A percentile compares a stretch with the other conserved stretches of the same genome.
Conservation (phyloP, 2,797 vertebrate species). For the Linurgus olivaceus region DNA sequence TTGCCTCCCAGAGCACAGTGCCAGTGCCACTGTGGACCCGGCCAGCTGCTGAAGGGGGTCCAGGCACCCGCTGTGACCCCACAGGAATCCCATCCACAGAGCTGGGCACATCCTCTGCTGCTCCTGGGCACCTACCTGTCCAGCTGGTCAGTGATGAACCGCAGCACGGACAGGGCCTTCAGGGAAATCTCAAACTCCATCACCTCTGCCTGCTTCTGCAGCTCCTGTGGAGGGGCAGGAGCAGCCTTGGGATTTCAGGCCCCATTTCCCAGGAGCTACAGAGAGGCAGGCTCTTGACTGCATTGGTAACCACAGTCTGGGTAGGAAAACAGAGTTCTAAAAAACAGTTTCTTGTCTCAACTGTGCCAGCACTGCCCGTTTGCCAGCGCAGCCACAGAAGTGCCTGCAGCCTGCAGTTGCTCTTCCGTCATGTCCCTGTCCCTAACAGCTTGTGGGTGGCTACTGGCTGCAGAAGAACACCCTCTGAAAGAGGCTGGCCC, state of each 20-base stretch:
- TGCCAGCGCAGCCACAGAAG: not conserved
- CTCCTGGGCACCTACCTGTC: constrained; percentile 79
- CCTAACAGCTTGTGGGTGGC: rapidly evolving
- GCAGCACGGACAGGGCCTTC: constrained; percentile 89
- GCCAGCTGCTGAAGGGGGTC: not conserved
- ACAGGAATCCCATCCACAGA: rapidly evolving
- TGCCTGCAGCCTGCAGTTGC: not conserved
- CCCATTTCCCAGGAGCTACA: not conserved
- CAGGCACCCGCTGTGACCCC: not conserved
- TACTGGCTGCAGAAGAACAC: not conserved
- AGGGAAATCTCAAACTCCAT: constrained; percentile 93
- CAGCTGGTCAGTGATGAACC: constrained; percentile 89
- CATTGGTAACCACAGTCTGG: not conserved
- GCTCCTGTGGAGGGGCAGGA: constrained; percentile 75
- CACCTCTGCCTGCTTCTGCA: constrained; percentile 80
- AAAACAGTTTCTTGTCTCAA: not conserved
- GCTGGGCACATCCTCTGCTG: not conserved
- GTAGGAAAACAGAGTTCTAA: not conserved
- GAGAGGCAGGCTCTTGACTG: not conserved
- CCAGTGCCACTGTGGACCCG: not conserved
- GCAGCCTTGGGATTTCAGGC: not conserved
- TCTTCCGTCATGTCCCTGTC: not conserved
- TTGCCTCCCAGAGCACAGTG: not conserved
- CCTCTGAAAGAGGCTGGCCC: not conserved
- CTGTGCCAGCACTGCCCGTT: not conserved